Base-by-base conservation (phyloP, 2,113 vertebrate species). In the Paratilapia polleni region DNA sequence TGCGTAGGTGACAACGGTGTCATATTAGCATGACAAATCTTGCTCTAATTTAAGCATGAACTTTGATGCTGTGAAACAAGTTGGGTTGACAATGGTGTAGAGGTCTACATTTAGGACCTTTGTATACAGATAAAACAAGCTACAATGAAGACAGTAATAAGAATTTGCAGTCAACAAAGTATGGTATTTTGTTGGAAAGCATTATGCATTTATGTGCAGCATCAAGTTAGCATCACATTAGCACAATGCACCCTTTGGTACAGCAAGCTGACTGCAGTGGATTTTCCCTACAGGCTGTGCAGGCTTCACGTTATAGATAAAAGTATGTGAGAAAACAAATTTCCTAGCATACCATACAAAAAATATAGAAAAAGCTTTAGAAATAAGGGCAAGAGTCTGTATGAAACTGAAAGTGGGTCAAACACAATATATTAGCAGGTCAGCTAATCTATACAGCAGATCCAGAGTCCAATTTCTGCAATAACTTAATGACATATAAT, bases 1-100 rank as follows among this genome's bases (percentile, higher is more conserved):
- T 61, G 31, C 83, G 80, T 60, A 81, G 47, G 78, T 91, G 89
- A 85, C 49, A 58, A 92, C 82, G 79, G 91, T 64, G 87, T 83
- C 81, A 87, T 90, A 78, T 93, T 85, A 91, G 61, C 81, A 28
- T 13, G 22, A 70, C 43, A 19, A 64, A 89, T 87, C 58, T 17
- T 36, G 47, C 61, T 92, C 91, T 93, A 94, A 93, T 94, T 95
- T 94, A 87, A 90, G 91, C 62, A 11, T 80, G 84, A 88, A 86
- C 85, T 87, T 85, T 79, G 64, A 80, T 86, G 66, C 78, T 28
- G 36, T 66, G 36, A 24, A 22, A 20, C 28, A 60, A 20, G 34
- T 19, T 81, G 26, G 26, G 28, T 78, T 89, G 38, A 43, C 43
- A 17, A 1, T 22, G 41, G 54, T 70, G 38, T 56, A 47, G 9